phyloP scores from a whole-genome alignment of 2,888 invertebrate species.

The Ectemnius cavifrons region DNA sequence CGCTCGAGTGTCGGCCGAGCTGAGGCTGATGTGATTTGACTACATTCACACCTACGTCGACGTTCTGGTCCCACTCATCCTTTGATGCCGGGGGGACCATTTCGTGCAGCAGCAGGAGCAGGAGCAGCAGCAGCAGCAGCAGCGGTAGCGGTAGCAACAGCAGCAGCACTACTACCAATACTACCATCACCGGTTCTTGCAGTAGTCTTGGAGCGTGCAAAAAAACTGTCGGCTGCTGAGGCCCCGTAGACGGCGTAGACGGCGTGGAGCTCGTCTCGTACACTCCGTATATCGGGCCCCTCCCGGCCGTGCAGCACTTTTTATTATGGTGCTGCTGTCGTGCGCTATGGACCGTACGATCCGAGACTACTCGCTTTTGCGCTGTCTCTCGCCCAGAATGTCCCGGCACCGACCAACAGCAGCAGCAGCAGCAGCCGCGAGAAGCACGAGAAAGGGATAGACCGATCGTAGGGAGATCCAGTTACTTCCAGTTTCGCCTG shows the following conservation, averaged over 20 bases:
- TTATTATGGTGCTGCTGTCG: conserved; percentile 48
- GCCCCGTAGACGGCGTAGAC: conserved; percentile 11
- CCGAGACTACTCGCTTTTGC: conserved; percentile 62
- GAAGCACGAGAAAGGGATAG: conserved; percentile 31
- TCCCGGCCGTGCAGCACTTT: conserved; percentile 14
- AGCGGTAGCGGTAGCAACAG: conserved; percentile 34
- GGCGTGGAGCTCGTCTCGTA: conserved; percentile 24
- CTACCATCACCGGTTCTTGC: conserved; percentile 18
- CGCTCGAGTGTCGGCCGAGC: conserved; percentile 61
- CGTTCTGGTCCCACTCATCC: conserved; percentile 57
- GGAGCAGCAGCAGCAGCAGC: conserved; percentile 35
- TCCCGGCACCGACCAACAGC: not conserved
- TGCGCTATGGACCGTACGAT: conserved; percentile 36
- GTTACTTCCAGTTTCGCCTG: conserved; percentile 60
- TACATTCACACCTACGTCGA: conserved; percentile 73
- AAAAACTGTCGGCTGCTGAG: conserved; percentile 35
- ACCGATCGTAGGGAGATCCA: conserved; percentile 50
- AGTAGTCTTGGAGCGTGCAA: conserved; percentile 25
- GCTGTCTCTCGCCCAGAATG: conserved; percentile 55
- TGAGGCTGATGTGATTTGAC: conserved; percentile 74
- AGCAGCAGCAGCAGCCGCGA: not conserved
- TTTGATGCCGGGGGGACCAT: conserved; percentile 56
- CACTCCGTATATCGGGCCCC: conserved; percentile 22
- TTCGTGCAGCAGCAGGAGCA: conserved; percentile 53
- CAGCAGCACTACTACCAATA: conserved; percentile 21